These are phyloP conservation scores for Tringa solitaria DNA, from an alignment of 2,113 vertebrate species.

Conservation along the genomic window DNA sequence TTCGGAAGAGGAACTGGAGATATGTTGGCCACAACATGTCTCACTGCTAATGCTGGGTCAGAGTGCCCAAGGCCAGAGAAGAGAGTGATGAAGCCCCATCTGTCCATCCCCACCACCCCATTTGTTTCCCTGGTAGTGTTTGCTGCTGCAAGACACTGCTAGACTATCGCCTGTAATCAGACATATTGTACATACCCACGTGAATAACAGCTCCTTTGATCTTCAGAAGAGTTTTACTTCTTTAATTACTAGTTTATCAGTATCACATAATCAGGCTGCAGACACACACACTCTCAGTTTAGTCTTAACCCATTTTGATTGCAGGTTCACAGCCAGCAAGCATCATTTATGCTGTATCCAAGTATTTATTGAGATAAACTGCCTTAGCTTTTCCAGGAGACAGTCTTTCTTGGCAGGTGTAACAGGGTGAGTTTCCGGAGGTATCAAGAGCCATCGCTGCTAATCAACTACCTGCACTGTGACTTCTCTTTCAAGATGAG, in stretches of 20 bases:
- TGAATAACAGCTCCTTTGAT: conserved; percentile 13
- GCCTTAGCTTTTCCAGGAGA: neutral
- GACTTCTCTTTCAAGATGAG: neutral
- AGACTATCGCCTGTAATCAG: neutral
- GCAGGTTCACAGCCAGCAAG: neutral
- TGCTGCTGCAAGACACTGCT: neutral
- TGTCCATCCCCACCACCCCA: neutral
- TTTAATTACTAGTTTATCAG: conserved; percentile 44
- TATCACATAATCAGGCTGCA: neutral
- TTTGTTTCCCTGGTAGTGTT: neutral
- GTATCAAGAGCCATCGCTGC: neutral
- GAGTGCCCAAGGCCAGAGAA: neutral
- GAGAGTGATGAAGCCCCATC: neutral
- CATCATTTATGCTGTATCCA: neutral
- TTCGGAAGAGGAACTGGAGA: neutral
- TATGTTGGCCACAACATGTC: neutral
- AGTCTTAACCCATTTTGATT: neutral
- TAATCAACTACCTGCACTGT: neutral
- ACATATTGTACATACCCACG: neutral
- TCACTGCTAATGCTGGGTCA: neutral
- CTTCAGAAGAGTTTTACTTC: conserved; percentile 31
- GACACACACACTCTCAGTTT: neutral
- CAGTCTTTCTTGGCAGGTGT: neutral
- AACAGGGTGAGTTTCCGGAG: neutral
- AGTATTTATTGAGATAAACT: conserved; percentile 5